Evolutionary conservation across 2,888 invertebrate genomes (phyloP).

Genomic region (Muschampia plurimacula): DNA sequence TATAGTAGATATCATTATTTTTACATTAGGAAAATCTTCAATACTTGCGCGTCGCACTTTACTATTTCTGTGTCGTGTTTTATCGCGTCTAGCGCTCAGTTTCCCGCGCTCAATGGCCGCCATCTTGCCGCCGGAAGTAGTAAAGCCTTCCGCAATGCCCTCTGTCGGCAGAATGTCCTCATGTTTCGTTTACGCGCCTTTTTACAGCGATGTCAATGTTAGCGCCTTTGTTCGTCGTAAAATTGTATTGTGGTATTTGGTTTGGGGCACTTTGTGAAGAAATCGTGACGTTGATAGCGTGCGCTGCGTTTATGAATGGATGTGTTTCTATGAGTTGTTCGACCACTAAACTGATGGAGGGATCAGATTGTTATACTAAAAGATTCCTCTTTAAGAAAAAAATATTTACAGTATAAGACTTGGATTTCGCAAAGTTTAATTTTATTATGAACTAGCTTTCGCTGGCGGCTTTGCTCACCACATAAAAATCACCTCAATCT

Average conservation of each 20-base stretch:
- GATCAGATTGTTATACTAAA: neutral
- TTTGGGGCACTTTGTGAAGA: slow-evolving; percentile 27
- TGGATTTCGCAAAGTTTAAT: neutral
- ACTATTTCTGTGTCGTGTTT: slow-evolving; percentile 53
- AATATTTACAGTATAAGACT: neutral
- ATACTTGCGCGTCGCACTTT: slow-evolving; percentile 27
- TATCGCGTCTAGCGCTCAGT: slow-evolving; percentile 70
- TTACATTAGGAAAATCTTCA: neutral
- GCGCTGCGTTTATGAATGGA: neutral
- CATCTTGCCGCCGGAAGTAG: slow-evolving; percentile 85
- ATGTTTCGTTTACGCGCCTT: slow-evolving; percentile 55
- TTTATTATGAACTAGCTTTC: no score
- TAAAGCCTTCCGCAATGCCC: slow-evolving; percentile 82
- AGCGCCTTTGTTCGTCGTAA: slow-evolving; percentile 48
- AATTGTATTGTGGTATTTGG: slow-evolving; percentile 54
- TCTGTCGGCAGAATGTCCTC: slow-evolving; percentile 59
- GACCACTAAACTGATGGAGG: neutral
- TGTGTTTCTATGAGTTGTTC: neutral
- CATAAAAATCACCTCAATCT: no score
- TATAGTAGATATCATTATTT: neutral
- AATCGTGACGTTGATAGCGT: slow-evolving; percentile 28
- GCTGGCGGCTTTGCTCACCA: no score
- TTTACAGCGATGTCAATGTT: slow-evolving; percentile 54
- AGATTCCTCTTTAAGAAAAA: neutral
- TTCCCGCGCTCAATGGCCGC: slow-evolving; percentile 78